Base-by-base conservation (phyloP, 1,140 invertebrate species). In the Ostrea edulis region DNA sequence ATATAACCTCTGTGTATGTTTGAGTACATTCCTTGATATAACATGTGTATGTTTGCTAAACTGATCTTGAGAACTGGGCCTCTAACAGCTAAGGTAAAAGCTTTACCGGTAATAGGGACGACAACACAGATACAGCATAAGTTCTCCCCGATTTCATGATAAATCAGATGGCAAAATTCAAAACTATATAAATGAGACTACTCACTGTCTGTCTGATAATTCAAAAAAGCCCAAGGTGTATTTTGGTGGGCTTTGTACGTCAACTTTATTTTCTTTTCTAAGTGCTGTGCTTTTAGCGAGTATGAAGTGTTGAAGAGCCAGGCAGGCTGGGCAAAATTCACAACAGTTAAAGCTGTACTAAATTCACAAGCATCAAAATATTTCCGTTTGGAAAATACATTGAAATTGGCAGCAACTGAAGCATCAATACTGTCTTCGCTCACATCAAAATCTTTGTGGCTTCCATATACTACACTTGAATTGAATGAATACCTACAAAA, bases 191-290 rank as follows among this genome's bases (percentile, higher is more conserved):
- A 2, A 44, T 44, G 35, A 44, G 55, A 62, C 20, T 20, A 0
- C 25, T 77, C 29, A 77, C 68, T 77, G 9, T 77, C 68, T 11
- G 29, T 25, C 22, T 77, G 68, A 77, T 77, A 77, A 25, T 77
- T 25, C 8, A 77, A 12, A 14, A 77, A 35, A 11, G 25, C 12
- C 68, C 68, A 77, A 14, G 68, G 68, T 29, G 68, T 77, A 35
- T 29, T 25, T 77, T 77, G 68, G 68, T 44, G 68, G 0, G 68
- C 22, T 17, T 29, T 77, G 22, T 14, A 77, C 35, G 29, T 35
- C n/a, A 25, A 77, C 68, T 77, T 29, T 62, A 20, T 62, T n/a
- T 62, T 62, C 55, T 62, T 62, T 17, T 62, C n/a, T 17, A 17
- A 17, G 7, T 62, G 14, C n/a, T 62, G 55, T 1, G 17, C 2